Evolutionary conservation across 1,140 invertebrate genomes (phyloP).

Genomic region (Drosophila burlai): DNA sequence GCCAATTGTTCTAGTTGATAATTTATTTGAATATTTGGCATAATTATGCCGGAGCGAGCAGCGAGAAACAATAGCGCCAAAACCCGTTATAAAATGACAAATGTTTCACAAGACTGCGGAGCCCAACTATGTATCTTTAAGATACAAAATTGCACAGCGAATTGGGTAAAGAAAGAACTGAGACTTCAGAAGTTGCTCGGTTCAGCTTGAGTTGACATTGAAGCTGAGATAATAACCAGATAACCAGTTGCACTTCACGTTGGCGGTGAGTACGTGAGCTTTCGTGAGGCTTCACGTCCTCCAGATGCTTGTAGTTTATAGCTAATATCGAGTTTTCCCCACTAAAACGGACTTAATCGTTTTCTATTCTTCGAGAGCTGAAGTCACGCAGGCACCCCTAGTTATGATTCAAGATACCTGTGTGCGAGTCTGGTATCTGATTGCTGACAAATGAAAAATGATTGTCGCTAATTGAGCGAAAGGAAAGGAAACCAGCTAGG

Average conservation of each 20-base stretch:
- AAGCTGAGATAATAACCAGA: conserved; percentile 50
- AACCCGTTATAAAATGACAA: conserved; percentile 48
- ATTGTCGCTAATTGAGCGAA: conserved; percentile 73
- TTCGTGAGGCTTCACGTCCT: background rate
- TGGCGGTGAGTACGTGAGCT: background rate
- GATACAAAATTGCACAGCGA: conserved; percentile 58
- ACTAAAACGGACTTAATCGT: background rate
- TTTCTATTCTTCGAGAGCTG: background rate
- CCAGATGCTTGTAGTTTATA: background rate
- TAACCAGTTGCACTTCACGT: conserved; percentile 34
- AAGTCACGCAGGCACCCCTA: conserved; percentile 1
- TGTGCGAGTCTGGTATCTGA: conserved; percentile 21
- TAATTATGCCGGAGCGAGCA: conserved; percentile 53
- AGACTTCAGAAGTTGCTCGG: conserved; percentile 34
- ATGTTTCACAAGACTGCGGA: conserved; percentile 45
- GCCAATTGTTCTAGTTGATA: conserved; percentile 76
- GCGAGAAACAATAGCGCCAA: conserved; percentile 51
- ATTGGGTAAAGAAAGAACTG: conserved; percentile 36
- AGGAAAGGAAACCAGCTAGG: conserved; percentile 33
- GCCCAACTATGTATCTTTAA: conserved; percentile 51
- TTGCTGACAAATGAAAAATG: conserved; percentile 65
- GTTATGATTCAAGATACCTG: conserved; percentile 1
- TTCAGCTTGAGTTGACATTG: conserved; percentile 57
- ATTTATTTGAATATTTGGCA: conserved; percentile 81
- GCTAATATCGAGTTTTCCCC: background rate